These are phyloP conservation scores for Megaceryle maxima DNA, from an alignment of 2,113 vertebrate genomes.

Conservation along the genomic window DNA sequence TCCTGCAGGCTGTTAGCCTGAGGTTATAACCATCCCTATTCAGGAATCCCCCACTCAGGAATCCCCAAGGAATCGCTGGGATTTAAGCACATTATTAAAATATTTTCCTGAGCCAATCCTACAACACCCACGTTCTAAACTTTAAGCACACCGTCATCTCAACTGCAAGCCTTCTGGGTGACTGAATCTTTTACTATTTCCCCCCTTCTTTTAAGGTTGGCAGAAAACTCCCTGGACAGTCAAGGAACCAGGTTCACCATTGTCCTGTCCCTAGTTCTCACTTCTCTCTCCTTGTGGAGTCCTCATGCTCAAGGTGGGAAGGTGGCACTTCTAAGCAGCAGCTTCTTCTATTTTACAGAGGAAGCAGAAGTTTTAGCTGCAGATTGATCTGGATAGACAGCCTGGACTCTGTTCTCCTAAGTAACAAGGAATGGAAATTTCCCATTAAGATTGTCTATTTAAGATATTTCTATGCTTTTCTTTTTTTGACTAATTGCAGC, in stretches of 20 bases:
- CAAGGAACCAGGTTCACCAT: not conserved
- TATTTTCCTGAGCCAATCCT: not conserved
- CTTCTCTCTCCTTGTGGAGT: not conserved
- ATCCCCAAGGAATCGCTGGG: not conserved
- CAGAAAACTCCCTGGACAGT: not conserved
- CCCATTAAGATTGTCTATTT: not conserved
- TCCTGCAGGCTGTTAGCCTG: not conserved
- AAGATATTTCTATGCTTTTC: not conserved
- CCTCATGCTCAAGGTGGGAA: fast-evolving
- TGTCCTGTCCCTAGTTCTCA: not conserved
- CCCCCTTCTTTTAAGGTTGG: not conserved
- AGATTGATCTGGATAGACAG: not conserved
- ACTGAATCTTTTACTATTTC: not conserved
- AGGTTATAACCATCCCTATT: not conserved
- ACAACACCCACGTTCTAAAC: not conserved
- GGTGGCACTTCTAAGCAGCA: not conserved
- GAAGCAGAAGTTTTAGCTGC: not conserved
- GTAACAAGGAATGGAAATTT: not conserved
- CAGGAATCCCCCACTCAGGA: not conserved
- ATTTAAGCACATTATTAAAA: not conserved
- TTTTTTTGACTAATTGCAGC: not conserved
- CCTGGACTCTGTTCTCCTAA: not conserved
- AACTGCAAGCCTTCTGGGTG: not conserved
- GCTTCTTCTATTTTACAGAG: not conserved
- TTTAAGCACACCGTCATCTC: not conserved